Base-by-base conservation (phyloP, 2,888 invertebrate species). In the Carpatolechia fugitivella region DNA sequence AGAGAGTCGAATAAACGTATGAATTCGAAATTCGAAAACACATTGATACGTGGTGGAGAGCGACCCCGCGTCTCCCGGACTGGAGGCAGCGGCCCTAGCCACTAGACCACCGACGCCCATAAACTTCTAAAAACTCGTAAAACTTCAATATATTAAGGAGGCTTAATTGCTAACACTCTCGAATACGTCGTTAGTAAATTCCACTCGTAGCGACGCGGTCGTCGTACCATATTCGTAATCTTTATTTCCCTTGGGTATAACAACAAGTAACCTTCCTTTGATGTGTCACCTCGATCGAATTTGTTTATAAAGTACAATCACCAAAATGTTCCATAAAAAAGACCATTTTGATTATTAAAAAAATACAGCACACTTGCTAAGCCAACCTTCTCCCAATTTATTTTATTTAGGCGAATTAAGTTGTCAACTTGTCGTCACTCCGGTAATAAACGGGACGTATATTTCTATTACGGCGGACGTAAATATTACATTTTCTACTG, bases 361-460 rank as follows among this genome's bases (percentile, higher is more conserved):
- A 14, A 38, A 38, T 18, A 18, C 11, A 8, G 5, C 8, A 16
- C 30, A 20, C 24, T 16, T 10, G 29, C 18, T 46, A 14, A n/a
- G 18, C n/a, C 8, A 14, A 10, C 11, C 29, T 49, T 35, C n/a
- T 14, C 38, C 14, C 48, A 68, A 65, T 66, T 69, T 65, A 64
- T 66, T 64, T 72, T 67, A 69, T 66, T 71, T 63, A 62, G 61
- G 57, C 56, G 65, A 61, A 63, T 66, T 67, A 59, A 64, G 61
- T 67, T 65, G 59, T 57, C 54, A 51, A 56, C 38, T 57, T 59
- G 57, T 59, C 58, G 59, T 62, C 59, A 58, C 51, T 16, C 50
- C 24, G 16, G 35, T 48, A 49, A 54, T 55, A 55, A 58, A 61
- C 64, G 64, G 62, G 65, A 59, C 65, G 55, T 69, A 69, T 67